phyloP scores from a whole-genome alignment of 2,797 vertebrate species.

The Labroides dimidiatus region DNA sequence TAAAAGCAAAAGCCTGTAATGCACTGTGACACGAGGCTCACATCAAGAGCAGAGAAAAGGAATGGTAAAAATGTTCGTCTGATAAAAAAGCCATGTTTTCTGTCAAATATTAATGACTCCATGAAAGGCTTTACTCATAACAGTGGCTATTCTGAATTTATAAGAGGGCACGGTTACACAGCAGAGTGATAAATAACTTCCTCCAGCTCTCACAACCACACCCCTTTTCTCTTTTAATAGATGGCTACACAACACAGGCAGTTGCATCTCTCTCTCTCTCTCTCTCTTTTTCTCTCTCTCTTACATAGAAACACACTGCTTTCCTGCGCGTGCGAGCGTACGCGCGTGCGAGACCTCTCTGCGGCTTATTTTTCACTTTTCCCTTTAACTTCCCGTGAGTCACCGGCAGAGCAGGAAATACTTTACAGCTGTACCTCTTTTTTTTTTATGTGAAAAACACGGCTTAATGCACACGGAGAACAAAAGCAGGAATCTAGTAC shows the following conservation, averaged over 20 bases:
- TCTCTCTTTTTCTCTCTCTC: slow-evolving; percentile 10
- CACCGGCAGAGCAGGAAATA: slow-evolving; percentile 80
- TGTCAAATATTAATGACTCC: slow-evolving; percentile 85
- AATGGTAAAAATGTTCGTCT: slow-evolving; percentile 79
- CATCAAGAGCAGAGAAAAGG: slow-evolving; percentile 78
- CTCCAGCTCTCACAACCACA: slow-evolving; percentile 41
- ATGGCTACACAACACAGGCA: slow-evolving; percentile 51
- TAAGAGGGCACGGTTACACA: slow-evolving; percentile 66
- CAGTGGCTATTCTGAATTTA: slow-evolving; percentile 77
- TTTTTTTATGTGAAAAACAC: slow-evolving; percentile 82
- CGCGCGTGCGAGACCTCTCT: slow-evolving; percentile 54
- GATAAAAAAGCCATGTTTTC: slow-evolving; percentile 84
- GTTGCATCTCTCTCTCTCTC: slow-evolving; percentile 29
- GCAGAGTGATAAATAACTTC: slow-evolving; percentile 78
- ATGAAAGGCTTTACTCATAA: slow-evolving; percentile 82
- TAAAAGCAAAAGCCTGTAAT: slow-evolving; percentile 87
- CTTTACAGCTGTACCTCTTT: slow-evolving; percentile 82
- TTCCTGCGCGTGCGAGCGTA: neutral
- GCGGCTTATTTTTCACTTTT: slow-evolving; percentile 83
- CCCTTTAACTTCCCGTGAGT: slow-evolving; percentile 85
- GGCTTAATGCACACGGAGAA: slow-evolving; percentile 78
- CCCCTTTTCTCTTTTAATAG: slow-evolving; percentile 60
- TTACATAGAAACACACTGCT: neutral
- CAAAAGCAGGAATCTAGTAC: slow-evolving; percentile 85
- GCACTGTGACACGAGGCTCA: slow-evolving; percentile 76